Evolutionary conservation across 2,113 vertebrate genomes (phyloP), one percentile per base, ranked within the genome.

Genomic region (Rallus limicola): DNA sequence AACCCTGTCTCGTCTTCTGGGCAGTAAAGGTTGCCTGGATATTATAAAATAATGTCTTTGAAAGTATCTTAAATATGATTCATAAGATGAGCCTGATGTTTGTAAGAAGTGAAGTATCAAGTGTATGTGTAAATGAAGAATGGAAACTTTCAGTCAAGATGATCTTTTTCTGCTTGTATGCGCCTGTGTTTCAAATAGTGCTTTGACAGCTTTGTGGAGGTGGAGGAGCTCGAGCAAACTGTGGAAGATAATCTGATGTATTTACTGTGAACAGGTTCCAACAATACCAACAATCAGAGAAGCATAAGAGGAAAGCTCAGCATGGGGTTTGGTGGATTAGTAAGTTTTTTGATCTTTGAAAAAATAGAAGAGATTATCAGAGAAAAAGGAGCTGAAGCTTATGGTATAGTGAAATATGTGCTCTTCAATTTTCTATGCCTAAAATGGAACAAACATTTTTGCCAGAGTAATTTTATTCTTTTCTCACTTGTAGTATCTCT

Each of bases 161-260:
- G 52, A 53, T 67, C 63, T 88, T 85, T 72, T 82, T 89, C 63
- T 86, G 29, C 59, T 74, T 82, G 40, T 46, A 34, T 77, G 65
- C 4, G 2, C 33, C 19, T 86, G 82, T 93, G 38, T 94, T 96
- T 93, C 52, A 89, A 86, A 91, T 34, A 95, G 29, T 94, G 77
- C 84, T 97, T 97, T 94, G 96, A 95, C 96, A 96, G 79, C 63
- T 97, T 88, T 88, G 85, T 88, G 91, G 80, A 96, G 74, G 86
- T 96, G 88, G 91, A 96, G 95, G 88, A 94, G 38, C 81, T 94
- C 92, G 79, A 94, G 63, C 82, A 93, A 96, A 91, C 93, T 95
- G 69, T 91, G 88, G 97, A 94, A 94, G 60, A 95, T 93, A 97
- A 86, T 95, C 75, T 83, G 77, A 95, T 95, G 70, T 70, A 96